A percentile compares a stretch with the other conserved stretches of the same genome.
These are phyloP conservation scores for Norana najaformis DNA, from an alignment of 2,888 invertebrate genomes.

Conservation along the genomic window DNA sequence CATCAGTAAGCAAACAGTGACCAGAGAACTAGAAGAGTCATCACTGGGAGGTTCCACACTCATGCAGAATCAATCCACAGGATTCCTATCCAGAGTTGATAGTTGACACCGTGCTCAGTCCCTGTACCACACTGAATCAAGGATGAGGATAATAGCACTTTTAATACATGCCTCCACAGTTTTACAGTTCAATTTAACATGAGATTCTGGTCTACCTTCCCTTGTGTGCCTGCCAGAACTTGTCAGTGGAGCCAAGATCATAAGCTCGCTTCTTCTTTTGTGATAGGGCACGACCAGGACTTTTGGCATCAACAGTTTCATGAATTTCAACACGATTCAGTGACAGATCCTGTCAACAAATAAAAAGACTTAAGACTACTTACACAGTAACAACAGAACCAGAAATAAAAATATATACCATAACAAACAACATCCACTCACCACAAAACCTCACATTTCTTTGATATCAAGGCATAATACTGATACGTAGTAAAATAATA, in stretches of 20 bases:
- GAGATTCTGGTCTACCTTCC: conserved; percentile 68
- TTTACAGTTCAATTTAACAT: not conserved
- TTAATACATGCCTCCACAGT: not conserved
- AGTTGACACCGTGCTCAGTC: not conserved
- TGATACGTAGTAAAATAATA: too few species aligned
- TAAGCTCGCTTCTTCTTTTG: conserved; percentile 78
- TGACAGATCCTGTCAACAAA: conserved; percentile 71
- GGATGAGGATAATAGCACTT: not conserved
- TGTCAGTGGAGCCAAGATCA: conserved; percentile 85
- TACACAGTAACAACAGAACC: not conserved
- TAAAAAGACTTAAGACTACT: too few species aligned
- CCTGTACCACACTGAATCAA: not conserved
- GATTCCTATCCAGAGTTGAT: too few species aligned
- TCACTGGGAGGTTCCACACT: not conserved
- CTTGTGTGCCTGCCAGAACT: conserved; percentile 90
- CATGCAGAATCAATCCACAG: not conserved
- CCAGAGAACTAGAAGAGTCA: not conserved
- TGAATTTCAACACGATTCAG: conserved; percentile 81
- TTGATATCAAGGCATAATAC: too few species aligned
- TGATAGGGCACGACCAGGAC: conserved; percentile 54
- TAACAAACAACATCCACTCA: too few species aligned
- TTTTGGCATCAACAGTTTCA: conserved; percentile 65
- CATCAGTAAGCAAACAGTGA: not conserved
- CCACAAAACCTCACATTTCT: too few species aligned
- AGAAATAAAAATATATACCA: conserved; percentile 21